These are phyloP conservation scores for Phyllostomus hastatus DNA, from an alignment of 2,113 vertebrate species.

Conservation along the genomic window DNA sequence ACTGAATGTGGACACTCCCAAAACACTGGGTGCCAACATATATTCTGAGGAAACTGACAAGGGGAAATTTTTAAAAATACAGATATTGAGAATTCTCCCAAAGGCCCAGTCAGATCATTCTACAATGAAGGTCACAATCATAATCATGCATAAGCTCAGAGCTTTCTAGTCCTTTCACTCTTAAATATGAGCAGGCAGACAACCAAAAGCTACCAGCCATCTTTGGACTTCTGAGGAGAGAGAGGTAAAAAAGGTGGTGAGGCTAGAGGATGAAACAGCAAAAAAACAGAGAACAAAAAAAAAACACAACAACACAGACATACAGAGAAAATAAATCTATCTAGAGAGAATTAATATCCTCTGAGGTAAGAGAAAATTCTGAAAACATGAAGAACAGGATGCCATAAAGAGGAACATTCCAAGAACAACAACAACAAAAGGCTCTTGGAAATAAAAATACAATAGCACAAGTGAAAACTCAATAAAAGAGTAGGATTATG, in stretches of 20 bases:
- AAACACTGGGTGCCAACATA: not conserved
- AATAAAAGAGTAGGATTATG: not conserved
- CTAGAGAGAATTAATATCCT: not conserved
- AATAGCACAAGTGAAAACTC: not conserved
- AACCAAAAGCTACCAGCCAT: not conserved
- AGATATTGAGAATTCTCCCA: not conserved
- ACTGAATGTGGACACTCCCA: not conserved
- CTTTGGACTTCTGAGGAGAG: not conserved
- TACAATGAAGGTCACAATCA: not conserved
- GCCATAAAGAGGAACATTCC: not conserved
- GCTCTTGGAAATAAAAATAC: not conserved
- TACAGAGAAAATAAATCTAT: not conserved
- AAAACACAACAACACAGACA: not conserved
- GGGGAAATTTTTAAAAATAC: not conserved
- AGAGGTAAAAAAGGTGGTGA: not conserved
- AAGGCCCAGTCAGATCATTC: not conserved
- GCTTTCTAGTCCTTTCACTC: not conserved
- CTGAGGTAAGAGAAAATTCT: not conserved
- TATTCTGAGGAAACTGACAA: not conserved
- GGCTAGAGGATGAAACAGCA: not conserved
- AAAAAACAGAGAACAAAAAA: not conserved
- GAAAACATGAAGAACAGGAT: not conserved
- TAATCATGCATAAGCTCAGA: not conserved
- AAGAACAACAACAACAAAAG: not conserved
- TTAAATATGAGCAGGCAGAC: not conserved